These are phyloP conservation scores for Tinea semifulvella DNA, from an alignment of 2,888 invertebrate genomes.

Conservation along the genomic window DNA sequence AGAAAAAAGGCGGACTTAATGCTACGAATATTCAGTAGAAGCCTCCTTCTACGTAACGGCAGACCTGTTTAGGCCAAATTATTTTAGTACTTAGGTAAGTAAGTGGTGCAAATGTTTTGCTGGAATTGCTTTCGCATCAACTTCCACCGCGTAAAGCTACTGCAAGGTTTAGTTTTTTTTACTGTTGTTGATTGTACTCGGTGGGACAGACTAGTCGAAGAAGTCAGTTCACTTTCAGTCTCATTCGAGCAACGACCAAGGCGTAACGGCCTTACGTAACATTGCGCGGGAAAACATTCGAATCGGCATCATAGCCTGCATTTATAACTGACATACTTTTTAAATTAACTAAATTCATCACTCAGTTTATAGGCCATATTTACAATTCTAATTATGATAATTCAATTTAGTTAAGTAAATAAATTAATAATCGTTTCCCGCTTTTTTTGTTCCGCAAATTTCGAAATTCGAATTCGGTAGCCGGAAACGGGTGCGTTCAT, in stretches of 20 bases:
- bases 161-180: no score
- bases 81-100: no score
- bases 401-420: slow-evolving; percentile 21
- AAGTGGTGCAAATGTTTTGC: no score
- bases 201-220: neutral
- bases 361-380: neutral
- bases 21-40: no score
- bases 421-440: slow-evolving; percentile 16
- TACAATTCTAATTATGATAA: neutral
- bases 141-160: no score
- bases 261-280: neutral
- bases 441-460: slow-evolving; percentile 2
- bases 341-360: slow-evolving; percentile 23
- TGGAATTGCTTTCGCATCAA: no score
- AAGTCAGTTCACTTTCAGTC: slow-evolving; percentile 10
- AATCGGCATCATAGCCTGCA: slow-evolving; percentile 33
- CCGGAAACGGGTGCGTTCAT: neutral
- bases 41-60: no score
- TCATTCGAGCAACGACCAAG: neutral
- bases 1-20: no score
- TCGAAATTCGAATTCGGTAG: neutral
- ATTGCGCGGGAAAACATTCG: neutral
- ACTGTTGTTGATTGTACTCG: no score
- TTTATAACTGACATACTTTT: slow-evolving; percentile 46
- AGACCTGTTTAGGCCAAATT: no score